These are phyloP conservation scores for Ylistrum balloti DNA, from an alignment of 1,140 invertebrate genomes.

Conservation along the genomic window DNA sequence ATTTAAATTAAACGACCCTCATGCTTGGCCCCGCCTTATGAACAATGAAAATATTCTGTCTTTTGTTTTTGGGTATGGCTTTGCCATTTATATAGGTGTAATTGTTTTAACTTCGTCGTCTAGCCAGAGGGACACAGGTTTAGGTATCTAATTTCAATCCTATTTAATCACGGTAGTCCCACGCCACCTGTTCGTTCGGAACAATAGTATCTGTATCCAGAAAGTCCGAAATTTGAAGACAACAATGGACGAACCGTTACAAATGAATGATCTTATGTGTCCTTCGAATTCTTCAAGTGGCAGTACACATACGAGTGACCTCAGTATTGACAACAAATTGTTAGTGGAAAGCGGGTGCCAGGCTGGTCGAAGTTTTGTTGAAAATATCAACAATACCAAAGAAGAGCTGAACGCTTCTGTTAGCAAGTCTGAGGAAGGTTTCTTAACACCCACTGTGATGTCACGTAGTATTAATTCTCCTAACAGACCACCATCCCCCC, in stretches of 20 bases:
- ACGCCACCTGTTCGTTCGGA: neutral
- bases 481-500: neutral
- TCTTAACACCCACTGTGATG: neutral
- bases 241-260: slow-evolving; percentile 38
- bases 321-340: neutral
- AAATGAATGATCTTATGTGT: neutral
- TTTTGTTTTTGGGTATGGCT: neutral
- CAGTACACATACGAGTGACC: neutral
- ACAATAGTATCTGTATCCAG: neutral
- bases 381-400: neutral
- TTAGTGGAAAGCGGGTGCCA: neutral
- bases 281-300: neutral
- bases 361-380: slow-evolving; percentile 26
- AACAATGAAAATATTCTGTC: neutral
- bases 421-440: neutral
- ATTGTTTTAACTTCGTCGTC: neutral
- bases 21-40: neutral
- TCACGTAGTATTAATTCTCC: neutral
- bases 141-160: neutral
- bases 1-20: neutral
- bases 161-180: neutral
- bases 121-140: neutral
- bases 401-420: neutral
- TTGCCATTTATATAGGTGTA: neutral
- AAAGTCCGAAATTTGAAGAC: neutral